Evolutionary conservation across 2,113 vertebrate genomes (phyloP).

Genomic region (Oryzias celebensis): DNA sequence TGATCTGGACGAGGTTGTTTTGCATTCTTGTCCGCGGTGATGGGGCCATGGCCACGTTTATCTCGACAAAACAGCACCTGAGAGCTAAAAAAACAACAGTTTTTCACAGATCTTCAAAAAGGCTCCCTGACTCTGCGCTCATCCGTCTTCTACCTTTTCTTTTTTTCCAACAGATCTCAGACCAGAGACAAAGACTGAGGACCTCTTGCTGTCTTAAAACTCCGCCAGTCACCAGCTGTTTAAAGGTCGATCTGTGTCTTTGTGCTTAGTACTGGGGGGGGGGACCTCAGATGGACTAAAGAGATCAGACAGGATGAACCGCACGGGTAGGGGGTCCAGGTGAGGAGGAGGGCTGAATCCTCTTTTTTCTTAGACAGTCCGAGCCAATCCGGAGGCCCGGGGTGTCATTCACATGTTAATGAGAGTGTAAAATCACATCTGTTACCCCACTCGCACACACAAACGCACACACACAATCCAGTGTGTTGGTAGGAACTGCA

Average conservation of each 20-base stretch:
- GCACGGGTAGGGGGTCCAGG: slow-evolving; percentile 77
- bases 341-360: slow-evolving; percentile 71
- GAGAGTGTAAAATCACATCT: slow-evolving; percentile 98
- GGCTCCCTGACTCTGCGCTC: too few species aligned
- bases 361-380: slow-evolving; percentile 56
- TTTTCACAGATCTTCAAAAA: not conserved
- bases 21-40: slow-evolving; percentile 82
- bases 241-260: slow-evolving; percentile 67
- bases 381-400: slow-evolving; percentile 87
- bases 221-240: slow-evolving; percentile 89
- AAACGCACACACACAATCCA: slow-evolving; percentile 62
- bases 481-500: too few species aligned
- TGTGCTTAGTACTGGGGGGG: slow-evolving; percentile 66
- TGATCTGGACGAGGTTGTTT: slow-evolving; percentile 90
- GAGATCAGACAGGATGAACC: slow-evolving; percentile 88
- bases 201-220: slow-evolving; percentile 89
- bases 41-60: slow-evolving; percentile 60
- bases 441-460: slow-evolving; percentile 80
- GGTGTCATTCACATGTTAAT: slow-evolving; percentile 99
- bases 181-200: slow-evolving; percentile 20
- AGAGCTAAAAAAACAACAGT: slow-evolving; percentile 38
- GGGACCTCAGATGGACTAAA: slow-evolving; percentile 95
- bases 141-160: not conserved
- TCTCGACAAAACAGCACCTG: slow-evolving; percentile 73
- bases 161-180: not conserved